Evolutionary conservation across 2,888 invertebrate species (phyloP).

Genomic region (Diloba caeruleocephala): DNA sequence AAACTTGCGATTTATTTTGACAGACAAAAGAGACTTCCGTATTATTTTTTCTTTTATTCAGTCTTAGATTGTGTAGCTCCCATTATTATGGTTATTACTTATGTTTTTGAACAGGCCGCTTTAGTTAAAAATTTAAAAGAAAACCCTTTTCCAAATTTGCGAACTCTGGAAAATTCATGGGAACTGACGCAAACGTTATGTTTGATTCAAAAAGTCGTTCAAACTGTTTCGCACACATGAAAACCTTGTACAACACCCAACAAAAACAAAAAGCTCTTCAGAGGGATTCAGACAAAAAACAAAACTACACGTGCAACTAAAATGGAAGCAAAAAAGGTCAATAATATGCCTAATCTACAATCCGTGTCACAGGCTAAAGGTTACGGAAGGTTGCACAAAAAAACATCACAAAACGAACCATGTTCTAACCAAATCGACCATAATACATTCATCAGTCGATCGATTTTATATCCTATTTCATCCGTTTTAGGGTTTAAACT

Average conservation of each 20-base stretch:
- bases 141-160: conserved; percentile 16
- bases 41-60: background rate
- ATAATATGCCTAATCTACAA: conserved; percentile 89
- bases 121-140: background rate
- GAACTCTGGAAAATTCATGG: conserved; percentile 59
- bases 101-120: too few relatives aligned
- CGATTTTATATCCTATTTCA: conserved; percentile 63
- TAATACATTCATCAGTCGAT: conserved; percentile 60
- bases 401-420: conserved; percentile 75
- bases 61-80: background rate
- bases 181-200: conserved; percentile 66
- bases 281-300: conserved; percentile 72
- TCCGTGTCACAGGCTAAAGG: conserved; percentile 89
- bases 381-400: conserved; percentile 87
- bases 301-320: conserved; percentile 82
- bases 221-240: conserved; percentile 75
- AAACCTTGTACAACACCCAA: conserved; percentile 72
- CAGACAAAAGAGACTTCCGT: conserved; percentile 20
- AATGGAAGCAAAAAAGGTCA: conserved; percentile 86
- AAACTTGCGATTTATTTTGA: conserved; percentile 33
- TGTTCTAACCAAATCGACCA: conserved; percentile 79
- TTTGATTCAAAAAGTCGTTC: conserved; percentile 46
- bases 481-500: conserved; percentile 67
- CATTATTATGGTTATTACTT: too few relatives aligned
- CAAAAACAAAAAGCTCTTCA: conserved; percentile 80